Conservation (phyloP, 2,797 vertebrate species). For the Graptemys geographica region DNA sequence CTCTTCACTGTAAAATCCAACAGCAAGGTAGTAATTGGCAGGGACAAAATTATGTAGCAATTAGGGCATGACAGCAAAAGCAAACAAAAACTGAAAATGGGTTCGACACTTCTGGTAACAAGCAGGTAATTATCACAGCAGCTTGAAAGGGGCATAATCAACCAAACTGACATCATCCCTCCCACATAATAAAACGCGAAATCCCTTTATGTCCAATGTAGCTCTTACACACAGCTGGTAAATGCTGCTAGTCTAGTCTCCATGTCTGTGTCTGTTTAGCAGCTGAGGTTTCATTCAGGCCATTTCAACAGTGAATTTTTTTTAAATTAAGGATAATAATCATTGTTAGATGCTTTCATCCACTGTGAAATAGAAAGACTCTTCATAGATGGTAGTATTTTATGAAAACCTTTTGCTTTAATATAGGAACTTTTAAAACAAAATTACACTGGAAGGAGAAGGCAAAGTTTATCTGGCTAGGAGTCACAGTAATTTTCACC, state of each 20-base stretch:
- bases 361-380: not conserved
- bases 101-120: constrained; percentile 76
- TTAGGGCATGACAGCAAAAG: constrained; percentile 77
- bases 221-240: constrained; percentile 74
- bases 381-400: not conserved
- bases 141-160: constrained; percentile 78
- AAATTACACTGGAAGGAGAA: not conserved
- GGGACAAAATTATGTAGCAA: constrained; percentile 78
- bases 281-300: constrained; percentile 56
- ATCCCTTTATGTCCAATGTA: constrained; percentile 66
- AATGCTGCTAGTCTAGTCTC: constrained; percentile 51
- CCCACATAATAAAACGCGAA: constrained; percentile 75
- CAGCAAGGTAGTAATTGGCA: constrained; percentile 73
- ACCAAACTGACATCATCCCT: constrained; percentile 76
- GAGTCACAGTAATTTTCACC: not conserved
- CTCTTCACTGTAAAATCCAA: constrained; percentile 72
- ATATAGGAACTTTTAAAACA: not conserved
- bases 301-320: constrained; percentile 4
- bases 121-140: constrained; percentile 79
- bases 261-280: not conserved
- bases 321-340: not conserved
- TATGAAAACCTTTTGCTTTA: not conserved
- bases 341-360: not conserved
- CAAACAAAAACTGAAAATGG: constrained; percentile 78
- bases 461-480: not conserved